phyloP scores from a whole-genome alignment of 2,888 invertebrate genomes.

The Scaptomyza tumidula region DNA sequence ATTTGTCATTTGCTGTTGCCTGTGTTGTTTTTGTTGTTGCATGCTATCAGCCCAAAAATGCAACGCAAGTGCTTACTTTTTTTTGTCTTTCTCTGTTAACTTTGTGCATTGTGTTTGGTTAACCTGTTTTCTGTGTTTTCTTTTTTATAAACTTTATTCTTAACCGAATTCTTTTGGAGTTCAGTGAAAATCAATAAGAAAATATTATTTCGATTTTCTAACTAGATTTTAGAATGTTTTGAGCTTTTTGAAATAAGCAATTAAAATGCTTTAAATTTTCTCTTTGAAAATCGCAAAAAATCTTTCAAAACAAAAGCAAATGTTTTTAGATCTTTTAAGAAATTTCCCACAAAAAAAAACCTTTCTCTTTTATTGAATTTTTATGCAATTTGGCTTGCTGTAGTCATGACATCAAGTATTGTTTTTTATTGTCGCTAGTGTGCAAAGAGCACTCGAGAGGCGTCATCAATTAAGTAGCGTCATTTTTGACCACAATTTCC shows the following conservation, averaged over 20 bases:
- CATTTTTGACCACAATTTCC: slow-evolving; percentile 6
- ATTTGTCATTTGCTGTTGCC: slow-evolving; percentile 7
- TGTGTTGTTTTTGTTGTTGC: slow-evolving; percentile 5
- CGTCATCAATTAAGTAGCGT: slow-evolving; percentile 35
- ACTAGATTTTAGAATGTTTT: too few species aligned
- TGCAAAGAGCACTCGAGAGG: slow-evolving; percentile 28
- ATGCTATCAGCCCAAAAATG: slow-evolving; percentile 39
- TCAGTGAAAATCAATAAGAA: too few species aligned
- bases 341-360: too few species aligned
- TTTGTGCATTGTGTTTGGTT: neutral
- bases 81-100: neutral
- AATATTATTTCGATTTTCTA: too few species aligned
- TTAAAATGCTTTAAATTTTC: too few species aligned
- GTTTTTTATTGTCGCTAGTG: slow-evolving; percentile 33
- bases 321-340: too few species aligned
- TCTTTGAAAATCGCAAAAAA: too few species aligned
- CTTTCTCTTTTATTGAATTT: slow-evolving; percentile 1
- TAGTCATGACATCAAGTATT: slow-evolving; percentile 14
- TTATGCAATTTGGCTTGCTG: slow-evolving; percentile 11
- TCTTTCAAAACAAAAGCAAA: too few species aligned
- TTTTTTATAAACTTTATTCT: too few species aligned
- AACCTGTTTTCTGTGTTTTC: too few species aligned
- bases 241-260: too few species aligned
- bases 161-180: too few species aligned
- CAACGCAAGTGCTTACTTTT: slow-evolving; percentile 55